These are phyloP conservation scores for Thecocarcelia acutangulata DNA, from an alignment of 2,888 invertebrate genomes.

Conservation along the genomic window DNA sequence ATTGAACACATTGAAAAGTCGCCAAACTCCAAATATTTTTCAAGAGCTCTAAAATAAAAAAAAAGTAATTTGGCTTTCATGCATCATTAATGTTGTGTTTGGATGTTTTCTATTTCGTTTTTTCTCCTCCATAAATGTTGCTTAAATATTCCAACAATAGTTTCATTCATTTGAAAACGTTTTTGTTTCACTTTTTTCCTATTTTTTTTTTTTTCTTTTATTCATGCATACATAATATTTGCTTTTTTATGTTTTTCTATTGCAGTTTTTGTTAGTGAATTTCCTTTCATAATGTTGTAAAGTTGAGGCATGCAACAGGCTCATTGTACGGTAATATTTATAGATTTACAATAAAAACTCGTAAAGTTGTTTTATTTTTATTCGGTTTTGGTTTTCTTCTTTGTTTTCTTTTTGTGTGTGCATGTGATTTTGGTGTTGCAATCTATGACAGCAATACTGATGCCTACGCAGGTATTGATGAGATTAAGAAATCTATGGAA, in stretches of 20 bases:
- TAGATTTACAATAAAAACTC: slow-evolving; percentile 5
- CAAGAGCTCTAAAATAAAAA: neutral
- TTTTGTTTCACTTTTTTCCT: slow-evolving; percentile 23
- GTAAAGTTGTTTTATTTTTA: slow-evolving; percentile 35
- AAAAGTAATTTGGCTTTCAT: neutral
- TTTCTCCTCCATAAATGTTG: neutral
- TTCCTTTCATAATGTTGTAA: slow-evolving; percentile 52
- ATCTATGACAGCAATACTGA: slow-evolving; percentile 64
- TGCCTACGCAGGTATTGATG: slow-evolving; percentile 60
- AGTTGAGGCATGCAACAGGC: slow-evolving; percentile 41
- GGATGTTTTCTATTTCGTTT: neutral
- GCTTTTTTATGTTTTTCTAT: slow-evolving; percentile 24
- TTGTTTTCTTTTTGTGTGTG: slow-evolving; percentile 34
- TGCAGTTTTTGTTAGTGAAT: slow-evolving; percentile 26
- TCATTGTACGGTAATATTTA: slow-evolving; percentile 1
- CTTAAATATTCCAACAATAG: slow-evolving; percentile 23
- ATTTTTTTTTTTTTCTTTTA: slow-evolving; percentile 37
- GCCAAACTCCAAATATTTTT: too few relatives aligned
- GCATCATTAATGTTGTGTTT: neutral
- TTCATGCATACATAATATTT: slow-evolving; percentile 53
- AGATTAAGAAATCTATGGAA: slow-evolving; percentile 20
- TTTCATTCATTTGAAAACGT: slow-evolving; percentile 28
- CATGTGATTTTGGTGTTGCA: slow-evolving; percentile 62
- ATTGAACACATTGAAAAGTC: too few relatives aligned
- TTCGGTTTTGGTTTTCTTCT: neutral